A percentile compares a stretch with the other conserved stretches of the same genome.
Evolutionary conservation across 2,113 vertebrate genomes (phyloP).

Genomic region (Aviceda subcristata): DNA sequence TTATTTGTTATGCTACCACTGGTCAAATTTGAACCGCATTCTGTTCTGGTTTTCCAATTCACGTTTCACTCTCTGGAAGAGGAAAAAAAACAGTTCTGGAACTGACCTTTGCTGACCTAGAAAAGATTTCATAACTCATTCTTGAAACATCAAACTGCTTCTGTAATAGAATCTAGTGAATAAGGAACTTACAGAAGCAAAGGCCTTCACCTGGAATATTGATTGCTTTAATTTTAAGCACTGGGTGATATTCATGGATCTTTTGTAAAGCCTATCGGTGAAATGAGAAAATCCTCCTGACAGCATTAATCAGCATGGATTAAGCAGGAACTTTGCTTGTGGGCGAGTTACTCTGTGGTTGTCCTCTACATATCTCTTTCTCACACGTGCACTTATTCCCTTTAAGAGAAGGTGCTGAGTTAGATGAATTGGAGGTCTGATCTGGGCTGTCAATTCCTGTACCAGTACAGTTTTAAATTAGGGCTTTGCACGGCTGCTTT

Average conservation of each 20-base stretch:
- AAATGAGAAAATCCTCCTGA: constrained; percentile 41
- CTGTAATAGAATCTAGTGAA: not conserved
- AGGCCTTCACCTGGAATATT: constrained; percentile 27
- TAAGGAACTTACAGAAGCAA: not conserved
- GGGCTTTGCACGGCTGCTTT: not conserved
- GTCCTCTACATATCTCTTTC: not conserved
- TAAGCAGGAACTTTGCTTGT: not conserved
- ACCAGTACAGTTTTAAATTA: not conserved
- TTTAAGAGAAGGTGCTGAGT: not conserved
- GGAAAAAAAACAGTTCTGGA: not conserved
- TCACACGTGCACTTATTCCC: rapidly evolving
- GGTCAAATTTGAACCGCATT: not conserved
- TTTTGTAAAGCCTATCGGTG: constrained; percentile 36
- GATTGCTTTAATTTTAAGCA: constrained; percentile 29
- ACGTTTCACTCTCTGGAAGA: not conserved
- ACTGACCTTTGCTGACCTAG: not conserved
- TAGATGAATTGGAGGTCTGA: not conserved
- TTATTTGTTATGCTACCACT: not conserved
- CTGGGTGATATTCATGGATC: constrained; percentile 5
- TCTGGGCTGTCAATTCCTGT: not conserved
- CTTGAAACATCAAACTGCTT: not conserved
- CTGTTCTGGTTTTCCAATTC: not conserved
- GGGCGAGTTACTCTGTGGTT: not conserved
- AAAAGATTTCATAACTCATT: not conserved
- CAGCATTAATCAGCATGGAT: not conserved